Base-by-base conservation (phyloP, 2,888 invertebrate species). In the Stictocephala bisonia region DNA sequence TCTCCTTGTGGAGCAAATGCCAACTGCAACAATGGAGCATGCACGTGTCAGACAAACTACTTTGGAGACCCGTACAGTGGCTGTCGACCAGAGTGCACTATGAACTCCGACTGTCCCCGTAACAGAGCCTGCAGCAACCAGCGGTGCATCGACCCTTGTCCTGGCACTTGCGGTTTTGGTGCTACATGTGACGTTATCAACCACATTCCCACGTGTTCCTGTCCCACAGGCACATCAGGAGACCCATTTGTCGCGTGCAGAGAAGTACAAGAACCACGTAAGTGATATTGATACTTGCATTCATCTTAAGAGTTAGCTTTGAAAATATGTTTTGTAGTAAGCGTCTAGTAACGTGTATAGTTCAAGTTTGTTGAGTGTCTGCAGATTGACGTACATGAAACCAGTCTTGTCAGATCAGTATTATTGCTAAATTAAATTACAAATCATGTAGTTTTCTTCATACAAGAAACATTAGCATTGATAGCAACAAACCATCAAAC, bases 81-180 rank as follows among this genome's bases (percentile, higher is more conserved):
- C 74, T 94, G 94, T 82, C 87, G 88, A 76, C 93, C 94, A 0
- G 93, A 94, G 84, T 93, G 93, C 82, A 86, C 91, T 20, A 88
- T 90, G 77, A 93, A 89, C 80, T 88, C 90, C 9, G 92, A 93
- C 80, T 93, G 93, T 82, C 83, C 89, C 2, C 86, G 87, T 58
- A 87, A 90, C 80, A 88, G 88, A 80, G 90, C 92, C 24, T 93
- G 94, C 81, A 89, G 91, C 20, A 90, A 91, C 81, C 89, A 90
- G 80, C 91, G 90, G 84, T 93, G 93, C 82, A 86, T 86, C 74
- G 91, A 93, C 83, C 92, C 93, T 67, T 87, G 88, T 78, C 85
- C 86, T 1, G 87, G 87, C 24, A 85, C 85, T 44, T 89, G 89
- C 79, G 88, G 88, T 20, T 82, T 83, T 77, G 87, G 86, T 77